phyloP scores from a whole-genome alignment of 92 coral and sea anemone genomes.

The Epizoanthus fatuus region DNA sequence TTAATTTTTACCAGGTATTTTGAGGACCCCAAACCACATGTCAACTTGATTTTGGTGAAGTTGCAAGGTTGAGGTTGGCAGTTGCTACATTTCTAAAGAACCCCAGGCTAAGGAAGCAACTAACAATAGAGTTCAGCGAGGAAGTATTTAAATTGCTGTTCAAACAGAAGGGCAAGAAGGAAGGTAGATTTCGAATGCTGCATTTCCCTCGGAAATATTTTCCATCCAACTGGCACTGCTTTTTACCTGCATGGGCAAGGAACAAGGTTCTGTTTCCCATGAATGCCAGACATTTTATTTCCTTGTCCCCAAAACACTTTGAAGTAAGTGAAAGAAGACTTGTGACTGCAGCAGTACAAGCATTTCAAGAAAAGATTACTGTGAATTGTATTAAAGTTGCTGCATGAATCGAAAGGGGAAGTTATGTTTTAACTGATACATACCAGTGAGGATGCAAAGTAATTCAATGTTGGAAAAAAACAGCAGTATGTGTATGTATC shows the following conservation, averaged over 20 bases:
- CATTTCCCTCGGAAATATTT: background rate
- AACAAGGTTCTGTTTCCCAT: background rate
- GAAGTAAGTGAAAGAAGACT: background rate
- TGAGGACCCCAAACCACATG: background rate
- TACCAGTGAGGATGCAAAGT: no score
- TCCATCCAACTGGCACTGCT: background rate
- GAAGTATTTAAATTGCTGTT: slow-evolving; percentile 1
- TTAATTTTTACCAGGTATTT: slow-evolving; percentile 1
- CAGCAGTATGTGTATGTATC: no score
- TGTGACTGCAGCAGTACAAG: background rate
- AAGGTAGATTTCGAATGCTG: background rate
- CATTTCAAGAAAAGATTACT: background rate
- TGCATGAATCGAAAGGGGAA: background rate
- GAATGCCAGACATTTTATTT: background rate
- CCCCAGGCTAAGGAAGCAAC: background rate
- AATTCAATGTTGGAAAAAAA: no score
- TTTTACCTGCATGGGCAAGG: slow-evolving; percentile 35
- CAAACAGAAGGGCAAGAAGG: background rate
- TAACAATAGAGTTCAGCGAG: background rate
- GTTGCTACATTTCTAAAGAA: background rate
- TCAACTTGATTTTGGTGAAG: no score
- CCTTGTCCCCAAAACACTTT: slow-evolving; percentile 24
- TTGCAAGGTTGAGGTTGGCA: background rate
- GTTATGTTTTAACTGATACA: no score
- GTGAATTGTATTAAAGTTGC: slow-evolving; percentile 7